Percentiles rank a stretch among this genome's conserved stretches.
Conservation (phyloP, 1,140 invertebrate genomes). For the Trichonephila clavipes region DNA sequence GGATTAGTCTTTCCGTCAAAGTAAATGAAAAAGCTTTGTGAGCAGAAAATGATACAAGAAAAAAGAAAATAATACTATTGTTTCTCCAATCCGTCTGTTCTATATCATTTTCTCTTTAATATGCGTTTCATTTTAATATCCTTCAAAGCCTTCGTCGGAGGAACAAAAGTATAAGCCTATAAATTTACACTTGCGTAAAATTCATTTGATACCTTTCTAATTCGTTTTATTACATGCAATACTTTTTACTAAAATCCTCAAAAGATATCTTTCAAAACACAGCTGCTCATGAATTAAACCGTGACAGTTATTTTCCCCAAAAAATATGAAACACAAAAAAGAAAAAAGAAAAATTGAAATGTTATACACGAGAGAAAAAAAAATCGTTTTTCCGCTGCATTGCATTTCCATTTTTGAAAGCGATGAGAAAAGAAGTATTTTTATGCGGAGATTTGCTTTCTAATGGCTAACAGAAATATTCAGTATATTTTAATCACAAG, state of each 20-base stretch:
- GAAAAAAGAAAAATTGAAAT: slow-evolving; percentile 67
- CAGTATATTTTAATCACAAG: slow-evolving; percentile 74
- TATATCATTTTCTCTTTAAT: slow-evolving; percentile 32
- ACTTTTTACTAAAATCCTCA: slow-evolving; percentile 53
- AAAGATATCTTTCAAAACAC: slow-evolving; percentile 72
- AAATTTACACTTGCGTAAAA: slow-evolving; percentile 68
- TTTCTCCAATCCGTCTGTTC: slow-evolving; percentile 14
- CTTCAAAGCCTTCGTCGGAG: slow-evolving; percentile 1
- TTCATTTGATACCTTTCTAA: slow-evolving; percentile 60
- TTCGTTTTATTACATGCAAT: slow-evolving; percentile 54
- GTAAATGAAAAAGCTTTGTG: background rate
- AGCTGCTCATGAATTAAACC: slow-evolving; percentile 71
- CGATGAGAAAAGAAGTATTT: slow-evolving; percentile 52
- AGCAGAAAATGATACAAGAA: background rate
- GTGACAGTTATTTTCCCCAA: slow-evolving; percentile 62
- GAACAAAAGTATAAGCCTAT: slow-evolving; percentile 38
- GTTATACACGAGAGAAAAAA: slow-evolving; percentile 43
- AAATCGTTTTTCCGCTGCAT: slow-evolving; percentile 70
- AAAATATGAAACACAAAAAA: slow-evolving; percentile 37
- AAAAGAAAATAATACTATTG: background rate
- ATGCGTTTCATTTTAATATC: slow-evolving; percentile 40
- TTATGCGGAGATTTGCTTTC: slow-evolving; percentile 69
- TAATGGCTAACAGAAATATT: slow-evolving; percentile 74
- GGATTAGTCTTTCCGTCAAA: background rate
- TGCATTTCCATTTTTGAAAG: slow-evolving; percentile 74